Evolutionary conservation across 2,797 vertebrate genomes (phyloP).

Genomic region (Florisuga fusca): DNA sequence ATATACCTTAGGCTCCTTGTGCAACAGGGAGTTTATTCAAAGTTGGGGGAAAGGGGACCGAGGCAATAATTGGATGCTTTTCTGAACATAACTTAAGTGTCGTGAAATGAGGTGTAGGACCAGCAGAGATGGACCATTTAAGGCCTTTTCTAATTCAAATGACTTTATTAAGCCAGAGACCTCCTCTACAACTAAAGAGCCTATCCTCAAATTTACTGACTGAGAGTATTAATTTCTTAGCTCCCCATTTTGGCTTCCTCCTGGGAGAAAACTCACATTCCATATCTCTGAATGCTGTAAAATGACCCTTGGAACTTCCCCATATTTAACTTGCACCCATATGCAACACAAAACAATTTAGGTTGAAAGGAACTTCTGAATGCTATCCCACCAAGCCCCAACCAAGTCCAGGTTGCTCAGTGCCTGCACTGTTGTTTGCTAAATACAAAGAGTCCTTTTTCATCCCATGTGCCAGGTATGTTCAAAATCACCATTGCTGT

Average conservation of each 20-base stretch:
- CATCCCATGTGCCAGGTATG: fast-evolving
- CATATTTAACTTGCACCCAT: neutral
- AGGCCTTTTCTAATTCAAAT: neutral
- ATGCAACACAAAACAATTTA: neutral
- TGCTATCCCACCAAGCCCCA: neutral
- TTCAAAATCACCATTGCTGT: neutral
- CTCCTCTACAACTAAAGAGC: neutral
- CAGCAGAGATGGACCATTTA: neutral
- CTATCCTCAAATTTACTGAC: neutral
- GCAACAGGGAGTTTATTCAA: neutral
- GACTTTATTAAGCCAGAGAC: neutral
- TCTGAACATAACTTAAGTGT: neutral
- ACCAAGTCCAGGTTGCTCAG: neutral
- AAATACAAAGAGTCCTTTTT: neutral
- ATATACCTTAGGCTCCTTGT: neutral
- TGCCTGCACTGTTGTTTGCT: neutral
- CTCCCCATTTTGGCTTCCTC: neutral
- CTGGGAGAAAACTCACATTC: neutral
- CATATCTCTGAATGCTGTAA: neutral
- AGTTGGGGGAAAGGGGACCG: neutral
- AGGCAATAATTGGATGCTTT: neutral
- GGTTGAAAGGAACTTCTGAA: neutral
- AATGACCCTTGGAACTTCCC: neutral
- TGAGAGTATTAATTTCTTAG: neutral
- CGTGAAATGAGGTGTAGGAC: neutral